These are phyloP conservation scores for Myotis yumanensis DNA, from an alignment of 2,113 vertebrate species.

Conservation along the genomic window DNA sequence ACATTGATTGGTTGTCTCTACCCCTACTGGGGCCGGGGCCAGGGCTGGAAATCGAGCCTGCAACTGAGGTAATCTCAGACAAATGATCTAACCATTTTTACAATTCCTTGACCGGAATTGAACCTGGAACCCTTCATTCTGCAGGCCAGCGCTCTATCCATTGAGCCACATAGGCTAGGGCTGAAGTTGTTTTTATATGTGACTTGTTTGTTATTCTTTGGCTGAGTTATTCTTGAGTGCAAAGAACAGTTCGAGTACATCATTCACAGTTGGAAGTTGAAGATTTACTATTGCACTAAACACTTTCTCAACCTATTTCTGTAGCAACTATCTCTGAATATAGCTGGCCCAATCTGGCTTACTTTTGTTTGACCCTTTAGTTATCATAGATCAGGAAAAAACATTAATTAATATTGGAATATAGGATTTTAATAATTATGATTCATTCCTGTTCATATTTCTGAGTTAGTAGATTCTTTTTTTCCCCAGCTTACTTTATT, in stretches of 20 bases:
- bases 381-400: neutral
- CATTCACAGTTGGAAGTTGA: neutral
- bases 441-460: neutral
- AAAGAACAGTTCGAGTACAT: neutral
- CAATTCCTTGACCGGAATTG: too few relatives aligned
- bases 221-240: neutral
- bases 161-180: too few relatives aligned
- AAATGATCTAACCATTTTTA: too few relatives aligned
- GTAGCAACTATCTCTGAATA: neutral
- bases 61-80: too few relatives aligned
- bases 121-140: too few relatives aligned
- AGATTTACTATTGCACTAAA: neutral
- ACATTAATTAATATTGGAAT: neutral
- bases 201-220: constrained; percentile 48
- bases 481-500: too few relatives aligned
- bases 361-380: neutral
- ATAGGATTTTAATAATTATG: neutral
- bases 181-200: constrained; percentile 33
- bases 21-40: too few relatives aligned
- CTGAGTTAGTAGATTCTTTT: neutral
- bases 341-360: neutral
- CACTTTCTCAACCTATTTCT: neutral
- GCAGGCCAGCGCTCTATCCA: too few relatives aligned
- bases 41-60: too few relatives aligned
- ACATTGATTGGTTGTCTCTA: too few relatives aligned